Base-by-base conservation (phyloP, 2,797 vertebrate genomes). In the Pterois miles region DNA sequence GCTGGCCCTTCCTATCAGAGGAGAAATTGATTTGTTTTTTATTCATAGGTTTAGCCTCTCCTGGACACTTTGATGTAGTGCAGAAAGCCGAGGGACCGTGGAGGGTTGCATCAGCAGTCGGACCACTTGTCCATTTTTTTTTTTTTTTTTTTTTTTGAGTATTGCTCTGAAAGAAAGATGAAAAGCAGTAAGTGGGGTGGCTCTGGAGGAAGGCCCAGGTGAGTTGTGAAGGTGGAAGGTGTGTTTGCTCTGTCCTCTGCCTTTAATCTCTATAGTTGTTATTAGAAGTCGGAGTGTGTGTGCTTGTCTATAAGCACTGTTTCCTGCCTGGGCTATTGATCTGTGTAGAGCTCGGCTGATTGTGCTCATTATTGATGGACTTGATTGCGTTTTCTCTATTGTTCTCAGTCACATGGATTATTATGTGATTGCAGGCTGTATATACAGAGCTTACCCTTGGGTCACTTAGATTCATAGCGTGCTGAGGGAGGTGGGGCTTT, bases 221-320 rank as follows among this genome's bases (percentile, higher is more conserved):
- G 75, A 75, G 74, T 82, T 76, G 84, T 80, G 76, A 82, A 34
- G 33, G 31, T 2, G 34, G 33, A 80, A 72, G 58, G 33, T 40
- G 62, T 38, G 65, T 81, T 50, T 50, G 46, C 34, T 54, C 65
- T 27, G 38, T 54, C 71, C 78, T 33, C 65, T 40, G 36, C 86
- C 84, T 88, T 88, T 85, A 74, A 86, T 86, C 84, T 85, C 56
- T 40, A 10, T 0, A n/a, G 50, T 6, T 40, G 54, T 72, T 27
- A 7, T 53, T 53, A 23, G 65, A 12, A 18, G 56, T 60, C 34
- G 27, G 48, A n/a, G n/a, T 7, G 63, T 13, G 14, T 13, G 1
- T 58, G 53, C 69, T 57, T 74, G 64, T 65, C 60, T 7, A 13
- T 25, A 50, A 16, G 63, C 22, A 18, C 59, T 6, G 53, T 31